Conservation (phyloP, 2,113 vertebrate species). For the Phrynosoma blainvillii region DNA sequence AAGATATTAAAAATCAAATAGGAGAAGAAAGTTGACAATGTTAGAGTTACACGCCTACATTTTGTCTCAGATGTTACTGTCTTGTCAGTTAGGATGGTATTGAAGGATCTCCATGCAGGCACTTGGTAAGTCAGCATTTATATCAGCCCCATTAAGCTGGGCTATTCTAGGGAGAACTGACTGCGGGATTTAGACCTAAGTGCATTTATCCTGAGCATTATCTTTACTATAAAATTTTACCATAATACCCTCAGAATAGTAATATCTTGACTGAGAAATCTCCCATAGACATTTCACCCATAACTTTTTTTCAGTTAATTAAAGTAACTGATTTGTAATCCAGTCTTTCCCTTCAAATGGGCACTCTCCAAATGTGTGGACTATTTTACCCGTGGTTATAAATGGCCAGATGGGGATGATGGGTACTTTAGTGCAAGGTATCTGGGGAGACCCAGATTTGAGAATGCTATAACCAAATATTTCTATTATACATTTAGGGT, state of each 20-base stretch:
- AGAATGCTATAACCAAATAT: background rate
- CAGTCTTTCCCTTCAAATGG: background rate
- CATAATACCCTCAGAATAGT: background rate
- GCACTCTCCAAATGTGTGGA: background rate
- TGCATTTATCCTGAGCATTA: background rate
- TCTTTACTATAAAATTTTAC: background rate
- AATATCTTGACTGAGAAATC: background rate
- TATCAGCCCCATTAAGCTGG: no score
- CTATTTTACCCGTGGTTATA: background rate
- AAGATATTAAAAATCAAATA: no score
- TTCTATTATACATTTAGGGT: background rate
- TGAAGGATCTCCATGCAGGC: no score
- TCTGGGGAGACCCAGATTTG: background rate
- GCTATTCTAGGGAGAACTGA: no score
- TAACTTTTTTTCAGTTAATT: background rate
- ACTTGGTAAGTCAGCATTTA: no score
- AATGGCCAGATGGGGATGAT: background rate
- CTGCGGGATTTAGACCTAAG: no score
- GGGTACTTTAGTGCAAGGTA: background rate
- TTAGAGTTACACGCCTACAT: no score
- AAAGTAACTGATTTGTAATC: background rate
- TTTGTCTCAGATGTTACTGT: no score
- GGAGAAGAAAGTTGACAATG: no score
- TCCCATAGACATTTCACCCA: background rate
- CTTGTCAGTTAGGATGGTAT: no score